Base-by-base conservation (phyloP, 2,888 invertebrate species). In the Antheraea assamensis region DNA sequence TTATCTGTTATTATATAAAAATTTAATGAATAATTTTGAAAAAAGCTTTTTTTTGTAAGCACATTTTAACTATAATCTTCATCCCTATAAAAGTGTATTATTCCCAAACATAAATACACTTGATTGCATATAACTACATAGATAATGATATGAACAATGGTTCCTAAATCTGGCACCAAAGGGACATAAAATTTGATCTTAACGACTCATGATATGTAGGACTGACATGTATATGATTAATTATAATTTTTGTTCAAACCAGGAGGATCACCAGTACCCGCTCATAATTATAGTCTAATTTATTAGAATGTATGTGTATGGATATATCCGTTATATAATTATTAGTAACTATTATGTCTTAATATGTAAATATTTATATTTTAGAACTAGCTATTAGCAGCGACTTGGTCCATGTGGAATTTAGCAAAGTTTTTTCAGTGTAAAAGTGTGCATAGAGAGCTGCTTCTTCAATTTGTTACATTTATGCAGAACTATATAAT, bases 161-260 rank as follows among this genome's bases (percentile, higher is more conserved):
- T 85, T 85, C 83, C 80, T 85, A 82, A 77, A 82, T 83, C 79
- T 89, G 88, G 88, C 89, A 88, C 89, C 85, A 84, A 80, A 83
- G 87, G 88, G 89, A 86, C 84, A 83, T 78, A 79, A 71, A 75
- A 76, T 72, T 71, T 76, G 80, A 80, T 77, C 75, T 74, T 77
- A 79, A 80, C 78, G 78, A 75, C 74, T 79, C 79, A 78, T 88
- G 90, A 90, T 90, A 90, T 90, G 90, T 90, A 82, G 80, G 79
- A 81, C 85, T 87, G 90, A 90, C 89, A 90, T 90, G 90, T 90
- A 85, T 72, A 58, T 24, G 10, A 58, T 58, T 35, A 35, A 4
- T 35, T 35, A 35, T 35, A 4, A 8, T 58, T 35, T 64, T 64
- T 42, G 27, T 72, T 47, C 5, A 47, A 31, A 47, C n/a, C n/a